Evolutionary conservation across 2,113 vertebrate species (phyloP), one percentile per base, ranked within the genome.

Genomic region (Oncorhynchus tshawytscha): DNA sequence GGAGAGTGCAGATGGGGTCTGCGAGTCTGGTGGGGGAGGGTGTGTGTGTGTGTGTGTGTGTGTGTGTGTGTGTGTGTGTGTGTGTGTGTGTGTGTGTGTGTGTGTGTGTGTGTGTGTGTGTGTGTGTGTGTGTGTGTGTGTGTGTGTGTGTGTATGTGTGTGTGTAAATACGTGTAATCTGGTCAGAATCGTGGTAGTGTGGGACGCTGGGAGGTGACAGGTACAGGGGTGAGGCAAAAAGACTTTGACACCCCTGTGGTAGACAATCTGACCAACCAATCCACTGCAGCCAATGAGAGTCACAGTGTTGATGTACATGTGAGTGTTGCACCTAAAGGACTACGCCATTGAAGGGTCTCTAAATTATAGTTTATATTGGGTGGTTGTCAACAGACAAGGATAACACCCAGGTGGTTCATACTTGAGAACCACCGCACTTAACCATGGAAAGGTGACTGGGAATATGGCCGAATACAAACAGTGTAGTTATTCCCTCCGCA

Each of bases 1-100:
- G 94, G 94, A 94, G 94, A 94, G 95, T 95, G 95, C 96, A 96
- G 95, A 96, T 96, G 96, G 96, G 95, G 95, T 95, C 91, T 84
- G 72, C 81, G 86, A 82, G 85, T 82, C 84, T 82, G 81, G 51
- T 0, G 57, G 71, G 70, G 49, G 69, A 22, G 24, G 68, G 18
- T 2, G n/a, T 9, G 77, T n/a, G 59, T 67, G 64, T 62, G 22
- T 45, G 5, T 69, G n/a, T 62, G 54, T 76, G 64, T 57, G 60
- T 49, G 34, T 74, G 60, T 49, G 27, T 45, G 39, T 45, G 39
- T 45, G 39, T 45, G 39, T 45, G 39, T 45, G 39, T 45, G 39
- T 45, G 39, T 45, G 9, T 9, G 39, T 11, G 39, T 45, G 39
- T 45, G 39, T 45, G 39, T 45, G 39, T 45, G 39, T 9, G 39